phyloP scores from a whole-genome alignment of 2,888 invertebrate genomes.

The Ferdinandea cuprea region DNA sequence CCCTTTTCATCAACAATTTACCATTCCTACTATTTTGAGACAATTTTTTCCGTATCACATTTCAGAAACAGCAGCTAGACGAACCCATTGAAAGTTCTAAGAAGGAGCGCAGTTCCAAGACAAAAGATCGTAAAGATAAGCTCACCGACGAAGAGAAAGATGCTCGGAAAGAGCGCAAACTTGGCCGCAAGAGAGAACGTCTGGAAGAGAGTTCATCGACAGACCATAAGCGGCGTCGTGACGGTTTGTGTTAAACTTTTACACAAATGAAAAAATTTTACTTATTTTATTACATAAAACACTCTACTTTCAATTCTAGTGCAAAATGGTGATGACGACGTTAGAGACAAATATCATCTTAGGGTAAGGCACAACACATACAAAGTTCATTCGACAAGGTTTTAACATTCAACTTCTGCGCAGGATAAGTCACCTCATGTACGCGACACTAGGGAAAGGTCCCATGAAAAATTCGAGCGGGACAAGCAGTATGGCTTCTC shows the following conservation, averaged over 20 bases:
- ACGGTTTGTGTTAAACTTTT: conserved; percentile 84
- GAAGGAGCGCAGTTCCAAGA: conserved; percentile 84
- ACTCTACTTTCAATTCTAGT: conserved; percentile 75
- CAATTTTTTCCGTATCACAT: conserved; percentile 75
- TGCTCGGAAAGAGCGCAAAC: conserved; percentile 90
- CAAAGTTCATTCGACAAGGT: conserved; percentile 55
- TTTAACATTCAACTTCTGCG: conserved; percentile 74
- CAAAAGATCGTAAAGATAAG: conserved; percentile 86
- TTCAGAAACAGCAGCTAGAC: conserved; percentile 79
- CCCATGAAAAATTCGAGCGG: conserved; percentile 89
- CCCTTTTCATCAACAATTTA: neutral
- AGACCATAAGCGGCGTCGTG: conserved; percentile 91
- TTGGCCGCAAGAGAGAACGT: conserved; percentile 91
- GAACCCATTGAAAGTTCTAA: conserved; percentile 81
- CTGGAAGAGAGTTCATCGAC: conserved; percentile 87
- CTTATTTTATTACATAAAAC: conserved; percentile 29
- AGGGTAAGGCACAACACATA: conserved; percentile 85
- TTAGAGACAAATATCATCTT: conserved; percentile 90
- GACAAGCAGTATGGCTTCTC: conserved; percentile 92
- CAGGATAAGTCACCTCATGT: conserved; percentile 92
- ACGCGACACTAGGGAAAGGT: conserved; percentile 87
- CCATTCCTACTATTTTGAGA: conserved; percentile 25
- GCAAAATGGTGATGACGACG: conserved; percentile 90
- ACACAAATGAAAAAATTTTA: conserved; percentile 24
- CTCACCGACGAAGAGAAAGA: conserved; percentile 92